These are phyloP conservation scores for Drosophila borealis DNA, from an alignment of 2,888 invertebrate species.

Conservation along the genomic window DNA sequence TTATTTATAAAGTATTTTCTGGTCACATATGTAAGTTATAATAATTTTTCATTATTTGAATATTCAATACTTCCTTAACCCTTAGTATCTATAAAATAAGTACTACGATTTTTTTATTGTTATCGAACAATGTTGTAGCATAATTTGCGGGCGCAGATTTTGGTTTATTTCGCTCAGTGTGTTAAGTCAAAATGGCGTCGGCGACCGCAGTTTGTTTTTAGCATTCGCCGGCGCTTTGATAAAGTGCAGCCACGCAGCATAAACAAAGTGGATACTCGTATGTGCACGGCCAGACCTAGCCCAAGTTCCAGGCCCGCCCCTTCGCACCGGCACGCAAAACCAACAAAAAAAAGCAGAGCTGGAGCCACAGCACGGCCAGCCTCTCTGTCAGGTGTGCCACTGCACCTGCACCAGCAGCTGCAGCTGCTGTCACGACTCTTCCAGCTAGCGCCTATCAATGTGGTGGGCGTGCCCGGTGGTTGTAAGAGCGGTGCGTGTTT, in stretches of 20 bases:
- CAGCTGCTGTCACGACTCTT: conserved; percentile 20
- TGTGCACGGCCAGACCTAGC: conserved; percentile 23
- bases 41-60: too few relatives aligned
- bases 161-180: conserved; percentile 4
- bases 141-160: neutral
- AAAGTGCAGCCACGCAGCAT: conserved; percentile 78
- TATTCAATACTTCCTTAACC: too few relatives aligned
- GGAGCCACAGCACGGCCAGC: conserved; percentile 7
- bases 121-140: neutral
- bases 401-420: conserved; percentile 4
- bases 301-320: neutral
- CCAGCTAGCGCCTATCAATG: conserved; percentile 29
- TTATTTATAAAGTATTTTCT: too few relatives aligned
- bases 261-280: conserved; percentile 69
- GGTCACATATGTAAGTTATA: too few relatives aligned
- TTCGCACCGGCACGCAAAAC: neutral
- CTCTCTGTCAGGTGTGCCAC: conserved; percentile 6
- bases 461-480: conserved; percentile 37
- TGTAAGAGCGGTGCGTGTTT: conserved; percentile 67
- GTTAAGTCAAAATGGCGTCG: conserved; percentile 68
- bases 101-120: neutral
- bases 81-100: too few relatives aligned
- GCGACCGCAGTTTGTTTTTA: conserved; percentile 74
- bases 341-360: conserved; percentile 15
- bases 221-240: conserved; percentile 66